Base-by-base conservation (phyloP, 2,888 invertebrate species). In the Arenicola marina region DNA sequence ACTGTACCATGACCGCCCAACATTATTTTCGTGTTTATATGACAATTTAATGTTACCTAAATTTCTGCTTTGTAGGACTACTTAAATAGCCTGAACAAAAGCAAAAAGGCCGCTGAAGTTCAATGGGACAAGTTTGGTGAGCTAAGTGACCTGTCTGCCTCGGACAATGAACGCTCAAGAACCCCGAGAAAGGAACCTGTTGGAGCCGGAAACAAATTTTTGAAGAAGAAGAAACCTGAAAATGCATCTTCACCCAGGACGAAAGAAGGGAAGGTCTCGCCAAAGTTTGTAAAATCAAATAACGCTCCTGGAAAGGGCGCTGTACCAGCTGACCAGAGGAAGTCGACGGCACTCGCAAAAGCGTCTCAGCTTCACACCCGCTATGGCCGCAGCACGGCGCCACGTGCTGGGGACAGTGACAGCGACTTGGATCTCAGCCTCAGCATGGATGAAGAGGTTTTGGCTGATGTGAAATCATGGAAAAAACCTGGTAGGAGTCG, bases 391-490 rank as follows among this genome's bases (percentile, higher is more conserved):
- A 11, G 43, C 11, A 24, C 4, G 38, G 4, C 4, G 7, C 15
- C n/a, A 4, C 24, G 29, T 18, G 51, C 34, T n/a, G 51, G 24
- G 21, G n/a, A 61, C 2, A 68, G 68, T 45, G 68, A 67, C 57
- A 67, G 66, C 46, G 68, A 68, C 51, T 26, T 62, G 26, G 67
- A 68, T 43, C 15, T 68, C 58, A 58, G 34, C 34, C 38, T 68
- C 33, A 68, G 66, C 38, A 51, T 67, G 56, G 68, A 68, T 61
- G 59, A 63, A 51, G 65, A 68, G 29, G 59, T 68, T 18, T n/a
- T 68, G n/a, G 57, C 59, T 32, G 65, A 62, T 53, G 58, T 67
- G 28, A 33, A 46, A n/a, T 28, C 44, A 2, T n/a, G 63, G 34
- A 66, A 61, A 34, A 59, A 64, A 51, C 7, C 15, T 21, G 48